Evolutionary conservation across 2,888 invertebrate genomes (phyloP).

Genomic region (Drosophila monieri): DNA sequence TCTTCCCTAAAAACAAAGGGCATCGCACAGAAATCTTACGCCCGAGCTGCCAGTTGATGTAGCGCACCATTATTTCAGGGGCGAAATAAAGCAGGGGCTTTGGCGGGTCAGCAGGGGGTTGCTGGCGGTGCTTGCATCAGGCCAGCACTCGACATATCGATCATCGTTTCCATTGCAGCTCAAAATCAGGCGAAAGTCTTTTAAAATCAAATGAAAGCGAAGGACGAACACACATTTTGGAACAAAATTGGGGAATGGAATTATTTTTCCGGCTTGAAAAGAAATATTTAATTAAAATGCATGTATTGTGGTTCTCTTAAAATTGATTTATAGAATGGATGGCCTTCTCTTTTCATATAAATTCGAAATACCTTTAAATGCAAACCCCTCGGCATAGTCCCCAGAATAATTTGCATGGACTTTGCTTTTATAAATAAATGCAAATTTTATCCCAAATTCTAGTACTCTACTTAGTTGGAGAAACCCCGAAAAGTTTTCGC

Average conservation of each 20-base stretch:
- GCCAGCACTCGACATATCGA: conserved; percentile 58
- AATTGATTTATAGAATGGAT: neutral
- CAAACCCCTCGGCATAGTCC: conserved; percentile 5
- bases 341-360: neutral
- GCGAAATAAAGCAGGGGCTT: conserved; percentile 12
- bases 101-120: conserved; percentile 4
- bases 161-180: conserved; percentile 45
- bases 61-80: conserved; percentile 47
- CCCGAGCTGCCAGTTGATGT: conserved; percentile 61
- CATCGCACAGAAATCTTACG: conserved; percentile 51
- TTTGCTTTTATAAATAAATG: conserved; percentile 21
- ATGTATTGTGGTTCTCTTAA: neutral
- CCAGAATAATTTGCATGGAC: conserved; percentile 26
- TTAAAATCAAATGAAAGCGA: conserved; percentile 20
- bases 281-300: neutral
- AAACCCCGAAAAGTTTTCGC: conserved; percentile 22
- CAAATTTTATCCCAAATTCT: conserved; percentile 37
- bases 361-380: neutral
- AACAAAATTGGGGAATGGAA: neutral
- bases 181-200: conserved; percentile 30
- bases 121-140: conserved; percentile 7
- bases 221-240: neutral
- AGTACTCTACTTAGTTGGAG: conserved; percentile 28
- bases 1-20: conserved; percentile 42
- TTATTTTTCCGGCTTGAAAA: neutral